phyloP scores from a whole-genome alignment of 2,113 vertebrate species.

The Todiramphus saurophagus region DNA sequence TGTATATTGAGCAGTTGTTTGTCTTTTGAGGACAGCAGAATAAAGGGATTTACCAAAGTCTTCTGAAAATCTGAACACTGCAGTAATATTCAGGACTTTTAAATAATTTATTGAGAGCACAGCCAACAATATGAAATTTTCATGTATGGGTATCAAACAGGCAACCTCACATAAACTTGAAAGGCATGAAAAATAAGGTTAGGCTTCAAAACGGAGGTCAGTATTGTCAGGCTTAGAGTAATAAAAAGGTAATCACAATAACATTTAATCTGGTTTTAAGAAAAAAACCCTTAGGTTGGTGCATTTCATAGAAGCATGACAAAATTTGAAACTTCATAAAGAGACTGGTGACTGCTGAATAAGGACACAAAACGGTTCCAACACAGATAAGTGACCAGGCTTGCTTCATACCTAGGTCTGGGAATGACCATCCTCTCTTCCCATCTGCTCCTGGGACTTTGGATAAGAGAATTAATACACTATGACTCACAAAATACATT shows the following conservation, averaged over 20 bases:
- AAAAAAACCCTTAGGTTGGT: neutral
- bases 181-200: conserved; percentile 69
- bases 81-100: conserved; percentile 70
- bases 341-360: neutral
- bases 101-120: conserved; percentile 79
- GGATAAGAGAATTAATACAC: neutral
- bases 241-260: conserved; percentile 13
- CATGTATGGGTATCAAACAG: conserved; percentile 70
- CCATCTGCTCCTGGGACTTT: neutral
- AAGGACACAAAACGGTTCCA: neutral
- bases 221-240: conserved; percentile 18
- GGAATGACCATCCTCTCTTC: neutral
- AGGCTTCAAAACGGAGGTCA: conserved; percentile 42
- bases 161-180: conserved; percentile 59
- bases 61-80: conserved; percentile 62
- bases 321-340: neutral
- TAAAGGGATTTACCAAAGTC: conserved; percentile 55
- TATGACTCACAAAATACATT: neutral
- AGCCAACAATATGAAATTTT: conserved; percentile 81
- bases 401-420: neutral
- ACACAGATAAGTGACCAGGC: neutral
- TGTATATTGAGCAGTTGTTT: conserved; percentile 14
- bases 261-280: neutral
- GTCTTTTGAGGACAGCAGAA: conserved; percentile 44
- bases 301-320: neutral